Evolutionary conservation across 2,797 vertebrate genomes (phyloP).

Genomic region (Pangasius mekongensis): DNA sequence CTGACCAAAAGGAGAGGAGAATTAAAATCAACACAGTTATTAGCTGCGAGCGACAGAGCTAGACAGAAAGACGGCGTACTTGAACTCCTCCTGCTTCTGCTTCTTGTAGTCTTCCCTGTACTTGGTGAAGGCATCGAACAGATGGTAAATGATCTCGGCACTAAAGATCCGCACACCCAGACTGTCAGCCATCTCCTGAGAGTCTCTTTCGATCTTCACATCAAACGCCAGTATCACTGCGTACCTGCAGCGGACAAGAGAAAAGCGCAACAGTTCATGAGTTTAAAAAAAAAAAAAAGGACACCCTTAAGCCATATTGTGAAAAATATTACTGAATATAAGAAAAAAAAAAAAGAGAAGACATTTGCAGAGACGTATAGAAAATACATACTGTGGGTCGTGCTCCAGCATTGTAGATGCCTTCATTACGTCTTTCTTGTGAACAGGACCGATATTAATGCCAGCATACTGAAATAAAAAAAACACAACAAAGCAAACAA

Average conservation of each 20-base stretch:
- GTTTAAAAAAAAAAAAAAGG: too few species aligned
- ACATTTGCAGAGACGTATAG: background rate
- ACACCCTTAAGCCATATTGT: too few species aligned
- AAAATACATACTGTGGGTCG: constrained; percentile 85
- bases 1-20: background rate
- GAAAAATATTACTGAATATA: background rate
- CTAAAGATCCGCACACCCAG: constrained; percentile 94
- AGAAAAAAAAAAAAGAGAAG: background rate
- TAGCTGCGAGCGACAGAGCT: too few species aligned
- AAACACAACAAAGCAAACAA: background rate
- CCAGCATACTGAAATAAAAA: constrained; percentile 85
- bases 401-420: constrained; percentile 97
- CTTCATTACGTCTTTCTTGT: constrained; percentile 97
- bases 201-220: constrained; percentile 93
- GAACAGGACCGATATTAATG: constrained; percentile 97
- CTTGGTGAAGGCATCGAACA: constrained; percentile 97
- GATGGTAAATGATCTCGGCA: constrained; percentile 98
- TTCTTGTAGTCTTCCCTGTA: constrained; percentile 98
- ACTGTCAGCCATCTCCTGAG: constrained; percentile 96
- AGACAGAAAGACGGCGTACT: constrained; percentile 76
- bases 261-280: background rate
- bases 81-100: constrained; percentile 98
- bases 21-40: background rate
- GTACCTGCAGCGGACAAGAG: constrained; percentile 75
- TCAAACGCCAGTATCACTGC: constrained; percentile 96